These are phyloP conservation scores for Mus pahari DNA, from an alignment of 2,113 vertebrate species.

Conservation along the genomic window DNA sequence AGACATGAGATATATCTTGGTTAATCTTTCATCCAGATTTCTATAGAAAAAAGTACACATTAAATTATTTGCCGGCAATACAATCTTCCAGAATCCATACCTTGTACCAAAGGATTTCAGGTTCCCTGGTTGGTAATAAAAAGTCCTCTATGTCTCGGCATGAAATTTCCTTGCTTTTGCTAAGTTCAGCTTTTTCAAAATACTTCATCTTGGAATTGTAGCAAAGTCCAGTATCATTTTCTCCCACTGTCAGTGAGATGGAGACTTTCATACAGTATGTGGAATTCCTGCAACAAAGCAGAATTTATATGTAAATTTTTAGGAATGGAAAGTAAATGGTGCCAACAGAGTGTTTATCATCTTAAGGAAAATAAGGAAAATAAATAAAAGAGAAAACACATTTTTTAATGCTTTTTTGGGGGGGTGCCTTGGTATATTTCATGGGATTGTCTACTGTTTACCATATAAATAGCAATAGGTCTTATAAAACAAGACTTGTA, in stretches of 20 bases:
- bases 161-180: conserved; percentile 97
- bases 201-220: conserved; percentile 99
- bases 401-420: neutral
- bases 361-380: neutral
- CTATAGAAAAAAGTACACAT: conserved; percentile 31
- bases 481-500: neutral
- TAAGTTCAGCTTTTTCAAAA: conserved; percentile 97
- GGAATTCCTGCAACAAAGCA: conserved; percentile 93
- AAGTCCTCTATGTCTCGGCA: conserved; percentile 97
- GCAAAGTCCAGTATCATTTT: conserved; percentile 98
- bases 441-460: neutral
- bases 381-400: neutral
- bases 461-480: neutral
- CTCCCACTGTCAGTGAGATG: conserved; percentile 96
- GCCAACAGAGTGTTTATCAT: neutral
- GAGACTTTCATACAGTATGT: conserved; percentile 99
- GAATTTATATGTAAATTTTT: conserved; percentile 79
- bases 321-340: conserved; percentile 43
- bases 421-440: neutral
- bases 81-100: conserved; percentile 85
- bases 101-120: conserved; percentile 98
- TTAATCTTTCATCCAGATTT: conserved; percentile 39
- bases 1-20: neutral
- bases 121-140: conserved; percentile 92
- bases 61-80: conserved; percentile 45